A percentile compares a stretch with the other conserved stretches of the same genome.
Evolutionary conservation across 2,888 invertebrate genomes (phyloP).

Genomic region (Chalcosyrphus nemorum): DNA sequence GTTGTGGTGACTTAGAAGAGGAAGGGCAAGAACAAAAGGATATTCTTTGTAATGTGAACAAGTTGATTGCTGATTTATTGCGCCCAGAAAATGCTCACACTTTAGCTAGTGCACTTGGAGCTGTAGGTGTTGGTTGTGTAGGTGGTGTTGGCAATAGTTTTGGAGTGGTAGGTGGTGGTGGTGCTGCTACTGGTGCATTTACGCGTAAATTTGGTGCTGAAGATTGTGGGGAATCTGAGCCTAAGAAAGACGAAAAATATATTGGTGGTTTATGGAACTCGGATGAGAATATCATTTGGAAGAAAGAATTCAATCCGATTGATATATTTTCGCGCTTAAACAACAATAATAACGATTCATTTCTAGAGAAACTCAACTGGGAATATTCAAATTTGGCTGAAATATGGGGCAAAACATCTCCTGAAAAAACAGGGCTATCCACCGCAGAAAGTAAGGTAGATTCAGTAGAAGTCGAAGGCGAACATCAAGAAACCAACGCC

Average conservation of each 20-base stretch:
- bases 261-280: constrained; percentile 74
- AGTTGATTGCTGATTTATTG: constrained; percentile 77
- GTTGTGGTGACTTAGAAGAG: constrained; percentile 61
- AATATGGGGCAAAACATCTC: constrained; percentile 76
- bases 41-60: constrained; percentile 77
- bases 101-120: constrained; percentile 74
- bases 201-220: constrained; percentile 32
- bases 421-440: constrained; percentile 25
- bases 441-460: constrained; percentile 21
- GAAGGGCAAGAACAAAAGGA: constrained; percentile 73
- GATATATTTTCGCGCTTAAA: constrained; percentile 74
- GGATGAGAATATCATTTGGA: constrained; percentile 74
- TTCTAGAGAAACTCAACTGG: constrained; percentile 76
- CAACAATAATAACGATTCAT: constrained; percentile 65
- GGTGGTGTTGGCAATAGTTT: constrained; percentile 56
- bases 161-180: constrained; percentile 41
- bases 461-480: constrained; percentile 10
- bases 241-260: constrained; percentile 64
- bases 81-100: constrained; percentile 77
- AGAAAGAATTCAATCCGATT: constrained; percentile 75
- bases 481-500: not conserved
- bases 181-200: constrained; percentile 37
- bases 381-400: constrained; percentile 77
- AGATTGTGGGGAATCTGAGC: not conserved
- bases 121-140: constrained; percentile 47